Evolutionary conservation across 1,140 invertebrate species (phyloP), one percentile per base, ranked within the genome.

Genomic region (Solenopsis invicta): DNA sequence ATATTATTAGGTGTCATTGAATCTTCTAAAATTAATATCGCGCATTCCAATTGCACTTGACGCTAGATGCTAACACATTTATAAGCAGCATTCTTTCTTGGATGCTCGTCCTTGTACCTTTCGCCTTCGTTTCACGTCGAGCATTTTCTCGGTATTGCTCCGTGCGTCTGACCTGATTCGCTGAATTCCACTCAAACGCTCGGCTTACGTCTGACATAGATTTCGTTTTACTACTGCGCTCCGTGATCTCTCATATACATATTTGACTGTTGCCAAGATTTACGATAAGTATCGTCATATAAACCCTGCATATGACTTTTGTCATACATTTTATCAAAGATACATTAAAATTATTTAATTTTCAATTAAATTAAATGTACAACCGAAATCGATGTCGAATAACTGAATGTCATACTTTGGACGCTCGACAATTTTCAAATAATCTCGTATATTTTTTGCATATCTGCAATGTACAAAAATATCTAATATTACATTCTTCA

Each of bases 111-210:
- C 69, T 82, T 41, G n/a, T 66, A 41, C 34, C 62, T 61, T 84
- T 34, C 13, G 24, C 21, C 54, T 62, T 84, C 54, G 29, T 75
- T 75, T 62, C 72, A 74, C 80, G 29, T 84, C 69, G 80, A 50
- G 71, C 41, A 84, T 50, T 74, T 75, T 84, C 67, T n/a, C 29
- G 37, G 24, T 84, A 84, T 69, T 37, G 69, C 69, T 13, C 21
- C 71, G 41, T 61, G 80, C 69, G 69, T 84, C 80, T 84, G 80
- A 75, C 80, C 80, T 61, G 80, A 84, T 84, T 84, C 54, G 69
- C 13, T 13, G 29, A 54, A 74, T 75, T 84, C 80, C 37, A 62
- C 54, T 62, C 54, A 75, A 84, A 74, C 56, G 80, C 54, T 74
- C 69, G 54, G 74, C 41, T 61, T 84, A 75, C 41, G 54, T 62